Base-by-base conservation (phyloP, 2,888 invertebrate genomes). In the Falcaria lacertinaria region DNA sequence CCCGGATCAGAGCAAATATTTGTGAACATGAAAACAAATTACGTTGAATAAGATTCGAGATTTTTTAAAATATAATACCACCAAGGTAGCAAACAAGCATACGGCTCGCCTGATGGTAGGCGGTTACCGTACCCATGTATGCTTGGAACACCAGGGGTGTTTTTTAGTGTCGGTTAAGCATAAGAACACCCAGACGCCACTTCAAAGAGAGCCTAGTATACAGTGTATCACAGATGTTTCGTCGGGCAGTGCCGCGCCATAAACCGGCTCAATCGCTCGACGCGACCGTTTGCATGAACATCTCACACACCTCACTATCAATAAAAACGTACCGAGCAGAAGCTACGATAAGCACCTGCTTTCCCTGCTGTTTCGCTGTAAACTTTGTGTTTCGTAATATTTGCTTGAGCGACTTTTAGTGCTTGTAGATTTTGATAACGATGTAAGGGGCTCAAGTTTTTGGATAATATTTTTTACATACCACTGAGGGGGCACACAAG, bases 201-300 rank as follows among this genome's bases (percentile, higher is more conserved):
- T 4, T 13, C 39, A 17, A 11, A 4, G 1, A 5, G n/a, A 13
- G 7, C 32, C 4, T 13, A 16, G 11, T 46, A 44, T 22, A 37
- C n/a, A 22, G 42, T 37, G 50, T 47, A 50, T 51, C 66, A 44
- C 65, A 71, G 69, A 64, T 66, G 71, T 64, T 57, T 50, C 47
- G 44, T 34, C 51, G 56, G 53, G 39, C 59, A 57, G 62, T 62
- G 62, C 57, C 74, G 72, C 66, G 52, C 69, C 76, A 76, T 79
- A 78, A 78, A 76, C 62, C 66, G 68, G 66, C 64, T 75, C 74
- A 78, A 79, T 79, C 68, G 77, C 62, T 69, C 65, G 77, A 66
- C 62, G 65, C 45, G 59, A 57, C 40, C 69, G 70, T 77, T 74
- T 74, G 69, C 77, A 72, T 77, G 71, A 74, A 75, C 71, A 73